Base-by-base conservation (phyloP, 2,113 vertebrate species). In the Heptranchias perlo region DNA sequence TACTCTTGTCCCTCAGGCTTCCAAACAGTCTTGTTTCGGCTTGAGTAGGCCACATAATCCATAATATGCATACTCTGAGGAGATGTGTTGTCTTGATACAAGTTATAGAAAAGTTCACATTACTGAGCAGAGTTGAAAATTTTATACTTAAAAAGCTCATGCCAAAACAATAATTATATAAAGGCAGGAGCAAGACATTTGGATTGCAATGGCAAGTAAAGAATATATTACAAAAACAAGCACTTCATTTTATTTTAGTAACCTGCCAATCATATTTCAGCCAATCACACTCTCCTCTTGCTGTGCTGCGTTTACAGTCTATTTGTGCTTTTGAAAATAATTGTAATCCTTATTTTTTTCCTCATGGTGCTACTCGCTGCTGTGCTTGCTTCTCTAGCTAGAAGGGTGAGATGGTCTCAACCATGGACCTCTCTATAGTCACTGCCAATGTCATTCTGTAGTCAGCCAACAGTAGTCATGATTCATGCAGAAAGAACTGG, bases 381-480 rank as follows among this genome's bases (percentile, higher is more conserved):
- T 49, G 44, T 47, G 39, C 39, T 94, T 49, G 23, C 25, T 49
- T 52, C 25, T 95, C 64, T 44, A 95, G 25, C 28, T 35, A 69
- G 62, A 69, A 73, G 28, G 87, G 13, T 73, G 39, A 8, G 61
- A 65, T 44, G 39, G 16, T 94, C 21, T 94, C 62, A 65, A 65
- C 62, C 7, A 4, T 73, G 47, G 94, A 35, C 65, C 49, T 94
- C 16, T 25, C 65, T 49, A 52, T 69, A 28, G 64, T 69, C 65
- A 52, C 64, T 95, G 44, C 65, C 65, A 52, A 47, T 35, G 44
- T 95, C 65, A 94, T 67, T 94, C 39, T 67, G n/a, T 67, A 62
- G 62, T 94, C 92, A 95, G 94, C 65, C 94, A 69, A 95, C 23
- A 95, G 64, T 47, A 31, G 65, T 49, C 94, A 95, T 73, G 65